Evolutionary conservation across 2,888 invertebrate species (phyloP), one percentile per base, ranked within the genome.

Genomic region (Seladonia tumulorum): DNA sequence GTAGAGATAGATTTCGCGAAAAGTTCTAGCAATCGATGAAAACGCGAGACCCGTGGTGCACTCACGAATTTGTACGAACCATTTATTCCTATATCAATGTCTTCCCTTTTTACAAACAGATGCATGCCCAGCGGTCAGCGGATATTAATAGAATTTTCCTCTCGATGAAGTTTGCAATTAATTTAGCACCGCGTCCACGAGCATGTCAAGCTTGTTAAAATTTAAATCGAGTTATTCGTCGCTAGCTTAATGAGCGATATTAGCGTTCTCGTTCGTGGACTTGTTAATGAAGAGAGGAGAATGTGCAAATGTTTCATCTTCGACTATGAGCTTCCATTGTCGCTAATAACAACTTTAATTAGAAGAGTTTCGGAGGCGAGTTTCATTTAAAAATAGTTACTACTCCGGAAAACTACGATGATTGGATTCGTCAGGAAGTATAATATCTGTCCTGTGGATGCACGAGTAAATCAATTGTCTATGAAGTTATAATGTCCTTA

Each of bases 191-290:
- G 79, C 83, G 76, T 76, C 81, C 85, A 63, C 72, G 79, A 76
- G 74, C 75, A 74, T 76, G 78, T 77, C 79, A 81, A 86, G 87
- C 89, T 88, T 88, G 89, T 91, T 90, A 89, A 90, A 90, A 89
- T 89, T 89, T 91, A 90, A 89, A 91, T 91, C 90, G 82, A 88
- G 68, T 88, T 89, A 89, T 89, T 90, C 86, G 87, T 88, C 88
- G 83, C 86, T 85, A 78, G 87, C 81, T 88, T 91, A 88, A 91
- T 88, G 91, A 91, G 88, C 83, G 87, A 82, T 88, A 91, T 91
- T 91, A 91, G 88, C 87, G 86, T 87, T 82, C 78, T 79, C 81
- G 39, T 85, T 57, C 49, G 25, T 72, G 45, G 45, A 78, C 78
- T 78, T 70, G 81, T 82, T 84, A 79, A 77, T 74, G 70, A 63